Evolutionary conservation across 2,797 vertebrate genomes (phyloP), one percentile per base, ranked within the genome.

Genomic region (Cirrhinus molitorella): DNA sequence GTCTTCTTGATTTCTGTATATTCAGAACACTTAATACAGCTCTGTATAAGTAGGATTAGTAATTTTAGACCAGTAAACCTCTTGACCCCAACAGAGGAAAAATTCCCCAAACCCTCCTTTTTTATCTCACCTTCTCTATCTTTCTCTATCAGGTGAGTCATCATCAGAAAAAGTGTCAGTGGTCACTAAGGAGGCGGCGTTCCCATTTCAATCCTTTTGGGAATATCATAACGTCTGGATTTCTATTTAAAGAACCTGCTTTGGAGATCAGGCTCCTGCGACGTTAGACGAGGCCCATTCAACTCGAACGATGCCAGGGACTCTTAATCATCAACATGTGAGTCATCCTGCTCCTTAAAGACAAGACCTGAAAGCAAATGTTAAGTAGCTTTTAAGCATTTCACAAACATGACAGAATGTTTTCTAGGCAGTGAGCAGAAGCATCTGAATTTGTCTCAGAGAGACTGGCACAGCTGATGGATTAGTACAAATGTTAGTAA

Each of bases 81-180:
- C 19, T 16, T 45, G 53, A 61, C 37, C 55, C 43, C 43, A 37
- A n/a, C 43, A 34, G 55, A 73, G 70, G 21, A 31, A 34, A 14
- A 65, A 51, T 40, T 55, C 14, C 77, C 55, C 37, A 43, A 23
- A 49, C 51, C 53, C 16, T 61, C 11, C 14, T 59, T 49, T 43
- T 66, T 23, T 17, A 57, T 83, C 28, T 70, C 78, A 37, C 78
- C 28, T 74, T 25, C 66, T 70, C 49, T 61, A 31, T 43, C 45
- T 28, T 43, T 72, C 4, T 61, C 43, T 63, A 11, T 65, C 55
- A 63, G 28, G 53, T n/a, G 40, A 59, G 16, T 66, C 61, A 82
- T 74, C 47, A 19, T 73, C 45, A 74, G 71, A 23, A 82, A 74
- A 74, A 74, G 70, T 74, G 80, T 82, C 71, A 53, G 59, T 65